Conservation (phyloP, 1,140 invertebrate species). For the Anoplophora glabripennis region DNA sequence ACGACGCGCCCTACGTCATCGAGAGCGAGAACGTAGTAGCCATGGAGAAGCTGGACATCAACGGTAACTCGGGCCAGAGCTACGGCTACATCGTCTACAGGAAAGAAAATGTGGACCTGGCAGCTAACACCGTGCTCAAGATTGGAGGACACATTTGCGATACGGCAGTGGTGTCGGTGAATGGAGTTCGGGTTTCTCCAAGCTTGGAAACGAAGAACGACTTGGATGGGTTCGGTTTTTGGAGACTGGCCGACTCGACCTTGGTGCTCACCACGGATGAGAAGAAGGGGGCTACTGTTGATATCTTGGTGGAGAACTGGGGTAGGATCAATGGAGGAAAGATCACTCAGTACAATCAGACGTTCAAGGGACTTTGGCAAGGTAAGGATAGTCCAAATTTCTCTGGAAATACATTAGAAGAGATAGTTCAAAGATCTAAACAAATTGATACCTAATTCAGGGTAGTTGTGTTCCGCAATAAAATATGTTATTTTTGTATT, state of each 20-base stretch:
- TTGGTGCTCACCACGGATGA: slow-evolving; percentile 26
- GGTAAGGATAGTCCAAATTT: slow-evolving; percentile 26
- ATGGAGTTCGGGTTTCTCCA: slow-evolving; percentile 46
- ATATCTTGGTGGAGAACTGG: slow-evolving; percentile 60
- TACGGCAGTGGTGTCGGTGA: slow-evolving; percentile 53
- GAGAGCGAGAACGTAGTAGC: slow-evolving; percentile 33
- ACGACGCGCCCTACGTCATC: slow-evolving; percentile 32
- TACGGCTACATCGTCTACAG: slow-evolving; percentile 59
- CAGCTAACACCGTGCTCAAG: slow-evolving; percentile 39
- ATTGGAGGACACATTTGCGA: slow-evolving; percentile 54
- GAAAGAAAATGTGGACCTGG: slow-evolving; percentile 40
- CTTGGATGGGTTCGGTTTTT: slow-evolving; percentile 50
- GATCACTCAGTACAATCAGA: slow-evolving; percentile 43
- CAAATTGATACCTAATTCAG: no score
- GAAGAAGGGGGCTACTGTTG: slow-evolving; percentile 45
- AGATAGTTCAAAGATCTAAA: no score
- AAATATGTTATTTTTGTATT: no score
- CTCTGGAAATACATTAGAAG: no score
- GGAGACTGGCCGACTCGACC: slow-evolving; percentile 44
- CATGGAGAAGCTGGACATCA: slow-evolving; percentile 62
- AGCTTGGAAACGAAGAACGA: slow-evolving; percentile 38
- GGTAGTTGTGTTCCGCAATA: no score
- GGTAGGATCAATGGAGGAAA: slow-evolving; percentile 57
- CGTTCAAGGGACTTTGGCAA: slow-evolving; percentile 54
- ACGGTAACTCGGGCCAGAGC: slow-evolving; percentile 56